phyloP scores from a whole-genome alignment of 2,888 invertebrate genomes.

The Ornithoptera priamus region DNA sequence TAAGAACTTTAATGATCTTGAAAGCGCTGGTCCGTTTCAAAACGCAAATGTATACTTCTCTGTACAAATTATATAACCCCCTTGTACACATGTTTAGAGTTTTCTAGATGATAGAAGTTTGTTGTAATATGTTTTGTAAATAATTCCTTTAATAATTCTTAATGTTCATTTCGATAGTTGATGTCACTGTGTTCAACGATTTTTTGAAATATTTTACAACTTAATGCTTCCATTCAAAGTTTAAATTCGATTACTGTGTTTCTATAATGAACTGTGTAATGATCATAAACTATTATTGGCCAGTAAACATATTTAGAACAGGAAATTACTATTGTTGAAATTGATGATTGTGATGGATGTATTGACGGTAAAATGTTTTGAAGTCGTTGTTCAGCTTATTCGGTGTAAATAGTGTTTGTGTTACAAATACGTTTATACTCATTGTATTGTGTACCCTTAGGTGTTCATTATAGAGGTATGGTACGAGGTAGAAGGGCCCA shows the following conservation, averaged over 20 bases:
- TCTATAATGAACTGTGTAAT: not conserved
- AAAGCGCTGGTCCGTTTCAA: slow-evolving; percentile 20
- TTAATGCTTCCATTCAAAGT: slow-evolving; percentile 5
- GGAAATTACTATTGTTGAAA: not conserved
- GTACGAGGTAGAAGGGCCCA: slow-evolving; percentile 43
- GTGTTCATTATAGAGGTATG: slow-evolving; percentile 41
- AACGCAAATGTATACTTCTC: slow-evolving; percentile 11
- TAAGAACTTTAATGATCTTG: slow-evolving; percentile 12
- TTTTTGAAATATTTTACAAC: slow-evolving; percentile 17
- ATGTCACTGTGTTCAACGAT: slow-evolving; percentile 12
- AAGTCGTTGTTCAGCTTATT: slow-evolving; percentile 34
- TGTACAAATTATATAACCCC: slow-evolving; percentile 21
- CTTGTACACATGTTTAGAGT: slow-evolving; percentile 13
- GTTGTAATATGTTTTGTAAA: slow-evolving; percentile 30
- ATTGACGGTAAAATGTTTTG: slow-evolving; percentile 36
- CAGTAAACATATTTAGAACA: not conserved
- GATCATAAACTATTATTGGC: not conserved
- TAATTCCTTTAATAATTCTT: slow-evolving; percentile 20
- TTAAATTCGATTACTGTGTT: slow-evolving; percentile 6
- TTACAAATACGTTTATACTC: slow-evolving; percentile 34
- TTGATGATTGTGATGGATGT: slow-evolving; percentile 28
- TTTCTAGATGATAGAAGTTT: slow-evolving; percentile 7
- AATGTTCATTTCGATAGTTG: slow-evolving; percentile 20
- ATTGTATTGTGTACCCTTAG: slow-evolving; percentile 41
- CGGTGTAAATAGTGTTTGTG: slow-evolving; percentile 42